Conservation (phyloP, 37 sponge, comb jelly and placozoan species). For the Halisarca cf. caerulea region DNA sequence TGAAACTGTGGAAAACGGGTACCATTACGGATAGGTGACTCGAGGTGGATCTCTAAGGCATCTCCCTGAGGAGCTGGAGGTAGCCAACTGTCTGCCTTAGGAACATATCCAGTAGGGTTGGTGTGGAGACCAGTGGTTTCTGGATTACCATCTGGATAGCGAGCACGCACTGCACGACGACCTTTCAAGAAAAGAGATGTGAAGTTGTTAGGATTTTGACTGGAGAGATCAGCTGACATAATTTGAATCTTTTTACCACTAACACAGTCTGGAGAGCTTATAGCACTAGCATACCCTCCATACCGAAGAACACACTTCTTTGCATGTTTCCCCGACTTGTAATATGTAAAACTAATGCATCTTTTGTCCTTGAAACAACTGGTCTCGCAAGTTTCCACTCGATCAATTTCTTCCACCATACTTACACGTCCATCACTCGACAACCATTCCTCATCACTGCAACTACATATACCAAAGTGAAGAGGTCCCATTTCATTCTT, state of each 20-base stretch:
- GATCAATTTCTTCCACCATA: constrained; percentile 16
- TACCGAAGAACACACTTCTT: background rate
- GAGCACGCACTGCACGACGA: constrained; percentile 49
- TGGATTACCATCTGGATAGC: constrained; percentile 61
- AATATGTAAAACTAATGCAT: constrained; percentile 48
- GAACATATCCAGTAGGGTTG: constrained; percentile 56
- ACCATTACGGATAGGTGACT: constrained; percentile 28
- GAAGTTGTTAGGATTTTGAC: constrained; percentile 34
- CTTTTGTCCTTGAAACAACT: constrained; percentile 17
- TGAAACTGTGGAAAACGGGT: constrained; percentile 45
- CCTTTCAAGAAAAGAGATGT: constrained; percentile 41
- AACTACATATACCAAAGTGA: constrained; percentile 8
- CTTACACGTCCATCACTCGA: background rate
- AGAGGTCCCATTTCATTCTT: constrained; percentile 35
- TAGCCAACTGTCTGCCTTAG: constrained; percentile 30
- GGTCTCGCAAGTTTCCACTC: constrained; percentile 19
- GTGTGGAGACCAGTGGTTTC: constrained; percentile 52
- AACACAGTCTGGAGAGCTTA: background rate
- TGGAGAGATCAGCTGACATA: constrained; percentile 48
- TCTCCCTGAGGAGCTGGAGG: constrained; percentile 28
- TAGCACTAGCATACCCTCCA: constrained; percentile 32
- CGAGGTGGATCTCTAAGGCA: constrained; percentile 23
- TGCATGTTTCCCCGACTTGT: background rate
- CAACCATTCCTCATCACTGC: background rate
- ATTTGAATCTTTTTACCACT: constrained; percentile 49